Conservation (phyloP, 2,113 vertebrate species). For the Noctilio leporinus region DNA sequence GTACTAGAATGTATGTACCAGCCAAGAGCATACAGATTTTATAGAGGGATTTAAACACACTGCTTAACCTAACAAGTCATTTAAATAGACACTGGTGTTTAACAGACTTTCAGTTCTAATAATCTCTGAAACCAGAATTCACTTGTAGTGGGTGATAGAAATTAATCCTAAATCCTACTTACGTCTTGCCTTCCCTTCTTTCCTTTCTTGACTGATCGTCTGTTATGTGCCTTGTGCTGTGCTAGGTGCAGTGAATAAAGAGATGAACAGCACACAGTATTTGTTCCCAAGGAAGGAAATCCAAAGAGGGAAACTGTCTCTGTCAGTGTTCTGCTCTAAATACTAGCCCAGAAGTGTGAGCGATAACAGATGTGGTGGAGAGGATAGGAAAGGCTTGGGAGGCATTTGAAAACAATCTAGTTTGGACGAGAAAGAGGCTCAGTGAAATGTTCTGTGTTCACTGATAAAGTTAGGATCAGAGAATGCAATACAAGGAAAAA, state of each 20-base stretch:
- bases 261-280: neutral
- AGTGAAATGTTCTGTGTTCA: conserved; percentile 1
- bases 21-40: neutral
- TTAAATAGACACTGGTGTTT: neutral
- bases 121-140: conserved; percentile 2
- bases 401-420: conserved; percentile 14
- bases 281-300: neutral
- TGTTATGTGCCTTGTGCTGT: neutral
- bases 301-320: neutral
- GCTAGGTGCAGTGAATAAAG: neutral
- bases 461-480: neutral
- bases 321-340: neutral
- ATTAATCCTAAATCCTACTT: neutral
- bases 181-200: neutral
- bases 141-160: neutral
- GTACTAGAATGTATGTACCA: neutral
- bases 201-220: neutral
- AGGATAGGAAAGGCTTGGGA: neutral
- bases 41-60: neutral
- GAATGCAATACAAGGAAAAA: neutral
- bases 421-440: neutral
- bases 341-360: neutral
- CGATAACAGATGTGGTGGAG: neutral
- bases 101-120: neutral
- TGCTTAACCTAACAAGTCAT: neutral